Base-by-base conservation (phyloP, 2,888 invertebrate genomes). In the Pammene fasciana region DNA sequence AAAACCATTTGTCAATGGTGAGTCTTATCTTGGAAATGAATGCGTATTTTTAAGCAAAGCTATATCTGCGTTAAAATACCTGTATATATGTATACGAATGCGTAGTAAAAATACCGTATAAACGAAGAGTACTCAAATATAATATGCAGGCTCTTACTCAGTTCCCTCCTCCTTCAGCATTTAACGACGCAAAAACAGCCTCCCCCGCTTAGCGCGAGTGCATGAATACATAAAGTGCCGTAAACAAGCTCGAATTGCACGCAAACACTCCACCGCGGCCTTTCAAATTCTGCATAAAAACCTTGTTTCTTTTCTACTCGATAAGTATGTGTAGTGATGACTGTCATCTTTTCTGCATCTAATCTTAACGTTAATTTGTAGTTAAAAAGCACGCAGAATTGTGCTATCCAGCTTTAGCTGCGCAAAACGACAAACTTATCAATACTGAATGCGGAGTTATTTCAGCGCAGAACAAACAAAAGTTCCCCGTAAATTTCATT, bases 141-240 rank as follows among this genome's bases (percentile, higher is more conserved):
- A 62, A 62, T 26, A 50, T 26, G 50, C 62, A 38, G 18, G 62
- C 10, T 38, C 18, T 41, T 52, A 52, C 13, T 18, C 46, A 13
- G 38, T n/a, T n/a, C n/a, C n/a, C n/a, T n/a, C 18, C 9, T 52
- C 50, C 48, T 50, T 52, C 45, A 50, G 50, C 52, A 50, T 52
- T 62, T 52, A 62, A 62, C 62, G 50, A 41, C 41, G 50, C 13
- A 46, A 8, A 59, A 62, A 62, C 62, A 62, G 62, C 41, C 50
- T 45, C 67, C 60, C 64, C 57, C 45, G 57, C 52, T 50, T 50
- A 52, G 52, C 59, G 65, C 26, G 68, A 50, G 48, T 48, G 67
- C 18, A 68, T 68, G 68, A 68, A 68, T 68, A 52, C 68, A 34
- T 56, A 45, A 68, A 68, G 64, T 52, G 68, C 55, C 52, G 68